Percentiles rank a stretch among this genome's conserved stretches.
phyloP scores from a whole-genome alignment of 2,888 invertebrate genomes.

The Thecocarcelia acutangulata region DNA sequence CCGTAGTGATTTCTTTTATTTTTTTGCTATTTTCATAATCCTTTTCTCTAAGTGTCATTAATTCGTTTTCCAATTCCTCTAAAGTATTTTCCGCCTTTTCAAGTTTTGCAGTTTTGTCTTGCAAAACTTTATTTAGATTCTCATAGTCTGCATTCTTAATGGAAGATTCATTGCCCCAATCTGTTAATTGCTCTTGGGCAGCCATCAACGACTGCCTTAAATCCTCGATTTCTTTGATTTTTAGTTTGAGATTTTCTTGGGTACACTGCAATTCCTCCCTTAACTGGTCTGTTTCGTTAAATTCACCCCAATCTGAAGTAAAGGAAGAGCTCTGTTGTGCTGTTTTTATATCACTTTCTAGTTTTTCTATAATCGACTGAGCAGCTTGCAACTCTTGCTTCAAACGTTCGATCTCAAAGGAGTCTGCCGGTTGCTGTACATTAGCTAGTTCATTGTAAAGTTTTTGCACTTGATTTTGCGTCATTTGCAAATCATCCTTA shows the following conservation, averaged over 20 bases:
- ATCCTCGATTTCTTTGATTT: constrained; percentile 57
- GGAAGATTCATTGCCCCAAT: constrained; percentile 52
- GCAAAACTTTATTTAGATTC: constrained; percentile 63
- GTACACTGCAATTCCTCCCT: constrained; percentile 57
- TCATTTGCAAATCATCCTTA: constrained; percentile 47
- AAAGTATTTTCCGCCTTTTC: constrained; percentile 66
- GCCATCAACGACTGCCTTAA: constrained; percentile 60
- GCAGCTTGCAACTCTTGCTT: constrained; percentile 27
- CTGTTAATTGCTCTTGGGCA: constrained; percentile 57
- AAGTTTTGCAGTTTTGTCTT: constrained; percentile 58
- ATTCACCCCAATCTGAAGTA: constrained; percentile 55
- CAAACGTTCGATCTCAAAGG: constrained; percentile 24
- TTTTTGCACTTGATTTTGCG: constrained; percentile 14
- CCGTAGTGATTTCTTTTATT: constrained; percentile 78
- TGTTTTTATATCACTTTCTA: constrained; percentile 51
- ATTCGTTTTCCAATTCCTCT: constrained; percentile 70
- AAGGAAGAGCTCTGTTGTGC: constrained; percentile 43
- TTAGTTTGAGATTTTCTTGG: constrained; percentile 52
- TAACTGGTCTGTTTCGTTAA: constrained; percentile 42
- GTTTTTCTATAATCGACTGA: constrained; percentile 28
- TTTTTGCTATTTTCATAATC: constrained; percentile 48
- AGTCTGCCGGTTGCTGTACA: constrained; percentile 2
- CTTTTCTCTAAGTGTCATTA: constrained; percentile 67
- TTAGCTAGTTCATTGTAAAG: constrained; percentile 34
- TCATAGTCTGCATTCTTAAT: constrained; percentile 54